These are phyloP conservation scores for Drosophila cognata DNA, from an alignment of 2,888 invertebrate species.

Conservation along the genomic window DNA sequence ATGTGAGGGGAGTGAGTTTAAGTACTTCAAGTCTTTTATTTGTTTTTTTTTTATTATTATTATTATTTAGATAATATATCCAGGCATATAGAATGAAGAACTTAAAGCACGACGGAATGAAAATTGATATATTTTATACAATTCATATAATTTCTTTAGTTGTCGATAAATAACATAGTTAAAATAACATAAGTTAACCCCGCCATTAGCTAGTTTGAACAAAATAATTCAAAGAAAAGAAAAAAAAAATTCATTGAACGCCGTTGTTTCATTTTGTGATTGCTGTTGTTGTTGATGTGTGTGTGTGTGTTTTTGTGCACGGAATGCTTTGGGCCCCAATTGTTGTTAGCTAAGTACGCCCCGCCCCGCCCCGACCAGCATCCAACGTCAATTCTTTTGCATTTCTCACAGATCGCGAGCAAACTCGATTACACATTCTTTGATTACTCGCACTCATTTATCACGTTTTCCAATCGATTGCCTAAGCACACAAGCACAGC, in stretches of 20 bases:
- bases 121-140: constrained; percentile 42
- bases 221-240: constrained; percentile 36
- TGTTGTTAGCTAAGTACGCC: constrained; percentile 5
- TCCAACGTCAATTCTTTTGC: background rate
- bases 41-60: constrained; percentile 1
- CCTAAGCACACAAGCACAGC: constrained; percentile 1
- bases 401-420: background rate
- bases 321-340: constrained; percentile 26
- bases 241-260: constrained; percentile 38
- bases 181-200: constrained; percentile 66
- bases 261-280: background rate
- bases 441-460: constrained; percentile 4
- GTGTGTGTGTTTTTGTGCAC: constrained; percentile 17
- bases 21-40: constrained; percentile 60
- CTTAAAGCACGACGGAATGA: constrained; percentile 67
- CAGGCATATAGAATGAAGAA: constrained; percentile 44
- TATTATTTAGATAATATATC: constrained; percentile 49
- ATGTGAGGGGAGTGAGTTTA: constrained; percentile 19
- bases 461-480: constrained; percentile 22
- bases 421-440: background rate
- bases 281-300: background rate
- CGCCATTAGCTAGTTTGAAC: constrained; percentile 69
- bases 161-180: constrained; percentile 16
- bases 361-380: background rate
- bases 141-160: constrained; percentile 49